Percentiles rank a stretch among this genome's conserved stretches.
Conservation (phyloP, 2,797 vertebrate species). For the Phyllotis vaccarum region DNA sequence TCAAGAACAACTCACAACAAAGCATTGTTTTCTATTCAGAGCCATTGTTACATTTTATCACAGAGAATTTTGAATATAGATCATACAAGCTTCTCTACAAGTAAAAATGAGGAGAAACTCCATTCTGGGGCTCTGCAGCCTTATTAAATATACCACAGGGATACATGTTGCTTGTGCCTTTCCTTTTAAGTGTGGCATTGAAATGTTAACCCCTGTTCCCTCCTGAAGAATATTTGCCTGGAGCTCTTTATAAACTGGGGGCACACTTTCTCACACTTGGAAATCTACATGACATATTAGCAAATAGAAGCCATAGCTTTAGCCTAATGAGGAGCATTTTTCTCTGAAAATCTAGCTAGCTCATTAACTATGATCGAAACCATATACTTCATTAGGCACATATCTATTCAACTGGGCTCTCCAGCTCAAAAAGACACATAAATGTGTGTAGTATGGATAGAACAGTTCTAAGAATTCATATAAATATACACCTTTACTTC, state of each 20-base stretch:
- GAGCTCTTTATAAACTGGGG: neutral
- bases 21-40: neutral
- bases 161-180: neutral
- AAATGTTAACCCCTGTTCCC: neutral
- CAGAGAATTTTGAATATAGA: neutral
- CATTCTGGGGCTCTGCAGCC: neutral
- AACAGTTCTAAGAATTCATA: neutral
- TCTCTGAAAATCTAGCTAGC: slow-evolving; percentile 66
- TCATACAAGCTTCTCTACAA: neutral
- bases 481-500: slow-evolving; percentile 16
- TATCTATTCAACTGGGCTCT: slow-evolving; percentile 50
- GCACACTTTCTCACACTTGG: neutral
- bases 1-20: neutral
- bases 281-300: slow-evolving; percentile 56
- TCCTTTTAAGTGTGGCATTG: neutral
- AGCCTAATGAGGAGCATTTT: slow-evolving; percentile 70
- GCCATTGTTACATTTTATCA: neutral
- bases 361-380: slow-evolving; percentile 76
- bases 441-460: neutral
- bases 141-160: neutral
- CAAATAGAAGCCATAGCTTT: slow-evolving; percentile 56
- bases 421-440: slow-evolving; percentile 39
- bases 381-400: slow-evolving; percentile 71
- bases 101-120: slow-evolving; percentile 17
- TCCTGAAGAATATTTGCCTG: neutral